These are phyloP conservation scores for Aleiodes leptofemur DNA, from an alignment of 2,888 invertebrate genomes.

Conservation along the genomic window DNA sequence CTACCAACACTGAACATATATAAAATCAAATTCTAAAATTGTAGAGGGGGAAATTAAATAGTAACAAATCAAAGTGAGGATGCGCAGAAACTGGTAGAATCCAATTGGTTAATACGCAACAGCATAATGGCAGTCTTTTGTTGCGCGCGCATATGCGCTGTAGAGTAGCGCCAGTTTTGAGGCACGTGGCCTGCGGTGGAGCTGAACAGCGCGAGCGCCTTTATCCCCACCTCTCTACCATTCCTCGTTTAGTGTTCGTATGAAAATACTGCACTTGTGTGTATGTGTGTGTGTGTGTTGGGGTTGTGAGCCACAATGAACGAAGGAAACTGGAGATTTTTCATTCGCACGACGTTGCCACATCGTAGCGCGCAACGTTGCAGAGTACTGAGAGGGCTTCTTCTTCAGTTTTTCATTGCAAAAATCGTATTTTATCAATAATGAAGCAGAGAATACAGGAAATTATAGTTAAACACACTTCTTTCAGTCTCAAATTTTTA, in stretches of 20 bases:
- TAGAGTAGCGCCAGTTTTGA: conserved; percentile 54
- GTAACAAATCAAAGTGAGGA: conserved; percentile 49
- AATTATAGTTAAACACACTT: conserved; percentile 7
- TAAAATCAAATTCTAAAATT: conserved; percentile 4
- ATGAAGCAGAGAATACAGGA: background rate
- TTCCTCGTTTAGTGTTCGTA: conserved; percentile 22
- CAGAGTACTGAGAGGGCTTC: background rate
- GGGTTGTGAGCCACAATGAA: conserved; percentile 37
- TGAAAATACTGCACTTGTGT: background rate
- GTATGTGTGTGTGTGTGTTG: conserved; percentile 3
- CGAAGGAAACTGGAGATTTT: conserved; percentile 5
- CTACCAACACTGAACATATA: conserved; percentile 24
- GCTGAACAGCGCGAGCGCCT: conserved; percentile 55
- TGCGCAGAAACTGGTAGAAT: conserved; percentile 46
- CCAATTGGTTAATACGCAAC: conserved; percentile 51
- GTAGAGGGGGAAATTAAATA: conserved; percentile 38
- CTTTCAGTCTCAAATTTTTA: conserved; percentile 15
- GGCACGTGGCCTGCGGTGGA: conserved; percentile 45
- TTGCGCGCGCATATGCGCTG: conserved; percentile 59
- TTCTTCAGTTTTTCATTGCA: background rate
- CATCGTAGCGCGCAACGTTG: conserved; percentile 46
- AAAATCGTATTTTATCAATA: conserved; percentile 14
- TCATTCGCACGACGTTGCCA: conserved; percentile 51
- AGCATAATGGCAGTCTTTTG: conserved; percentile 55
- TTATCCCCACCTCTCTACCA: conserved; percentile 53